Base-by-base conservation (phyloP, 1,140 invertebrate genomes). In the Homarus americanus region DNA sequence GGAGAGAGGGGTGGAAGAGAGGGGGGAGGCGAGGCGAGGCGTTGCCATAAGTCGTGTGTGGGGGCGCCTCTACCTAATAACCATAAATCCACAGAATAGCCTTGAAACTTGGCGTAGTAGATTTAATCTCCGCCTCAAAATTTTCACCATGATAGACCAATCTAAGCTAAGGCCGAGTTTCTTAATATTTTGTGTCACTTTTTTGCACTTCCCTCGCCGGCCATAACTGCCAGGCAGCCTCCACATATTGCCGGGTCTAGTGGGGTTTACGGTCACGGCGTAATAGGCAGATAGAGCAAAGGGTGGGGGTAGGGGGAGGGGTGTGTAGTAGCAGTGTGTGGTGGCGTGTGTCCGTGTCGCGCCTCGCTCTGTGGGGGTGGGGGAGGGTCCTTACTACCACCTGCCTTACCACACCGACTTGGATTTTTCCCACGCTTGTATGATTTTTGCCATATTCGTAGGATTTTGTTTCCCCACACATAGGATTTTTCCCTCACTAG, bases 131-230 rank as follows among this genome's bases (percentile, higher is more conserved):
- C 49, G 32, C 32, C 32, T 34, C 49, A 63, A 63, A 63, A 82
- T 82, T 82, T 76, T 63, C 82, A 20, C 82, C 58, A 20, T 69
- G 82, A 83, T 83, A 83, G 58, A 58, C 58, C 82, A 83, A 83
- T 83, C 58, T 83, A 69, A 40, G 58, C 58, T 40, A 63, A 44
- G 80, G 28, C 17, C 15, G 36, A 40, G 32, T 83, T 83, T 83
- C 58, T 83, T 83, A 83, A 69, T 83, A 69, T 83, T 83, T 83
- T 20, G 28, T 82, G 80, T 63, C 53, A 82, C 24, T 82, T 58
- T 82, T 80, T 80, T 80, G 44, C 63, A 3, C 24, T 69, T 20
- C 63, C 63, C 5, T 7, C n/a, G 28, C 2, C 10, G 24, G 63
- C 20, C n/a, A 5, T 28, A 69, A 69, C 63, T 69, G 63, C 63